Conservation (phyloP, 2,113 vertebrate genomes). For the Acanthochromis polyacanthus region DNA sequence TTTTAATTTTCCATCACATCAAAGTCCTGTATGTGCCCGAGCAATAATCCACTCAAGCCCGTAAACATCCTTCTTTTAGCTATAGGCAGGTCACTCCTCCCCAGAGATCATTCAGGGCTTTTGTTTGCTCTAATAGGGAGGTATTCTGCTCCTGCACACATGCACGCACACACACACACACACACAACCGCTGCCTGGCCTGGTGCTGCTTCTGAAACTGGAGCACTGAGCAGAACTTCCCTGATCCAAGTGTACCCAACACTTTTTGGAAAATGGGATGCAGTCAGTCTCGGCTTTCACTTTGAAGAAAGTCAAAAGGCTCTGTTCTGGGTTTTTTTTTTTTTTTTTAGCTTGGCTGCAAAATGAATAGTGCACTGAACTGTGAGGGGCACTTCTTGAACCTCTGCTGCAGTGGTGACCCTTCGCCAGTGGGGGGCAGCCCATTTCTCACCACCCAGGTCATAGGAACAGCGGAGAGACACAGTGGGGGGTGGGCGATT, state of each 20-base stretch:
- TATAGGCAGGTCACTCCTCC: conserved; percentile 39
- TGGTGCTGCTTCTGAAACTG: conserved; percentile 17
- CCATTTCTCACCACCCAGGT: conserved; percentile 67
- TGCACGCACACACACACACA: too few relatives aligned
- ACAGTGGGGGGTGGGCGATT: conserved; percentile 57
- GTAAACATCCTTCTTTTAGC: conserved; percentile 50
- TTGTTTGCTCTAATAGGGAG: conserved; percentile 34
- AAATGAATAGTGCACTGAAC: conserved; percentile 78
- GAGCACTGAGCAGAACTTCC: conserved; percentile 34
- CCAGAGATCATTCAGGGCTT: conserved; percentile 49
- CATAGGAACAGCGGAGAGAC: conserved; percentile 50
- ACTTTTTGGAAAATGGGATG: conserved; percentile 58
- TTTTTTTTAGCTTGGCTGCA: conserved; percentile 53
- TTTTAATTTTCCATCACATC: conserved; percentile 45
- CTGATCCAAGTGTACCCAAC: conserved; percentile 23
- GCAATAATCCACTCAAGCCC: conserved; percentile 35
- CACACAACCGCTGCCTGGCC: too few relatives aligned
- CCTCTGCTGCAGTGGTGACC: conserved; percentile 79
- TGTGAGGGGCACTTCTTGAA: conserved; percentile 71
- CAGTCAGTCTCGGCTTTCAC: conserved; percentile 73
- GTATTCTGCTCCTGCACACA: neutral
- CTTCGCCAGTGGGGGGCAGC: conserved; percentile 82
- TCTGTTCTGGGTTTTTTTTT: conserved; percentile 3
- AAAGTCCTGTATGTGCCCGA: conserved; percentile 25
- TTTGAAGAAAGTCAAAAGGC: conserved; percentile 74